These are phyloP conservation scores for Urocolius indicus DNA, from an alignment of 2,113 vertebrate genomes.

Conservation along the genomic window DNA sequence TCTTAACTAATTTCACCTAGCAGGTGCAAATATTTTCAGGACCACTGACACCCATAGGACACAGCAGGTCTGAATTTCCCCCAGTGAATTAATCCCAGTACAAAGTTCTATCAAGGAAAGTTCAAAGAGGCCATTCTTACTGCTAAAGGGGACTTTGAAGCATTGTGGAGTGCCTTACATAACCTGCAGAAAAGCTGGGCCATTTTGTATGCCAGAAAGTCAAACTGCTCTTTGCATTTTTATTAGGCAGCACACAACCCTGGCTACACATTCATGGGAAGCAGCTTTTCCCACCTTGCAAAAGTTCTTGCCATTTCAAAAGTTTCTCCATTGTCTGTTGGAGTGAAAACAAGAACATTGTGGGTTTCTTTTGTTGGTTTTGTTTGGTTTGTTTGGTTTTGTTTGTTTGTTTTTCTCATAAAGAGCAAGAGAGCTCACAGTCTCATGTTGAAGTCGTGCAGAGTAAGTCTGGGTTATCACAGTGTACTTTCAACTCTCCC, in stretches of 20 bases:
- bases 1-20: neutral
- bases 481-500: neutral
- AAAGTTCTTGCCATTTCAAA: neutral
- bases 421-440: neutral
- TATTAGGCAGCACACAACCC: neutral
- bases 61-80: neutral
- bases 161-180: neutral
- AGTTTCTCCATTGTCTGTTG: neutral
- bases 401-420: neutral
- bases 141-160: neutral
- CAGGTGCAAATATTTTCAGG: neutral
- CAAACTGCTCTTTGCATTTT: neutral
- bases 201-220: neutral
- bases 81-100: neutral
- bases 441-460: fast-evolving
- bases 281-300: neutral
- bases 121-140: neutral
- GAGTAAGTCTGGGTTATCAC: neutral
- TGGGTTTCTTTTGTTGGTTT: no score
- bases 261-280: neutral
- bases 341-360: neutral
- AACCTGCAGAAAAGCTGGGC: neutral
- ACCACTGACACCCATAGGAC: neutral
- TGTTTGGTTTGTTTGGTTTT: neutral
- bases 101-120: neutral